A percentile compares a stretch with the other conserved stretches of the same genome.
Evolutionary conservation across 2,113 vertebrate species (phyloP).

Genomic region (Perca flavescens): DNA sequence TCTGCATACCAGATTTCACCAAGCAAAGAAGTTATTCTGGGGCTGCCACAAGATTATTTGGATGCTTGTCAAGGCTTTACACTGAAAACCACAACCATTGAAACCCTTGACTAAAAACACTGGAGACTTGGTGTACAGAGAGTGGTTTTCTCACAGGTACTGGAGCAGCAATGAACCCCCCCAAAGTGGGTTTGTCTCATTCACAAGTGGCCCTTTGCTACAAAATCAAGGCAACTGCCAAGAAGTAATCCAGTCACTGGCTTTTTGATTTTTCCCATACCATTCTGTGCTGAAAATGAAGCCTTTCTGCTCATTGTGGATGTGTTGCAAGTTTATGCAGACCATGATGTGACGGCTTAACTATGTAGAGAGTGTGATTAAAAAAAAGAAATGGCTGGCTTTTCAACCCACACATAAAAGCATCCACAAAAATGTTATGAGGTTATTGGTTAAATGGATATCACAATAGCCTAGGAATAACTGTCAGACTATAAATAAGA

Average conservation of each 20-base stretch:
- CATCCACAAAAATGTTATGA: constrained; percentile 65
- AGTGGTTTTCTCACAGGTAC: constrained; percentile 72
- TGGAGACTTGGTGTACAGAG: constrained; percentile 51
- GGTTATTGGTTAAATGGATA: constrained; percentile 37
- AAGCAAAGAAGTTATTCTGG: constrained; percentile 63
- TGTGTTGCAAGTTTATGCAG: constrained; percentile 47
- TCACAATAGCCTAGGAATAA: constrained; percentile 50
- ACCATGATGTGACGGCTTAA: constrained; percentile 58
- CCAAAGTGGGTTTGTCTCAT: constrained; percentile 41
- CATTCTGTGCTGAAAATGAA: constrained; percentile 43
- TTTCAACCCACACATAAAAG: constrained; percentile 59
- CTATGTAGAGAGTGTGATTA: constrained; percentile 46
- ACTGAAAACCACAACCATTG: constrained; percentile 77
- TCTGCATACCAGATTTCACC: constrained; percentile 60
- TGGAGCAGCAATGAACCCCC: constrained; percentile 23
- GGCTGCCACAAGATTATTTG: constrained; percentile 73
- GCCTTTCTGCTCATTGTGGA: constrained; percentile 45
- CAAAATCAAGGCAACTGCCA: constrained; percentile 66
- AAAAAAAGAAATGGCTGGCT: constrained; percentile 50
- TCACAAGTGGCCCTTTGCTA: constrained; percentile 44
- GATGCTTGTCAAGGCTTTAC: constrained; percentile 72
- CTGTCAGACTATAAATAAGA: constrained; percentile 10
- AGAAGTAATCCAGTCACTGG: constrained; percentile 56
- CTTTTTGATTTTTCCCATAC: constrained; percentile 45
- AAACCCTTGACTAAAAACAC: constrained; percentile 73